phyloP scores from a whole-genome alignment of 53 echinoderm and acorn worm genomes.

The Paelopatides confundens region DNA sequence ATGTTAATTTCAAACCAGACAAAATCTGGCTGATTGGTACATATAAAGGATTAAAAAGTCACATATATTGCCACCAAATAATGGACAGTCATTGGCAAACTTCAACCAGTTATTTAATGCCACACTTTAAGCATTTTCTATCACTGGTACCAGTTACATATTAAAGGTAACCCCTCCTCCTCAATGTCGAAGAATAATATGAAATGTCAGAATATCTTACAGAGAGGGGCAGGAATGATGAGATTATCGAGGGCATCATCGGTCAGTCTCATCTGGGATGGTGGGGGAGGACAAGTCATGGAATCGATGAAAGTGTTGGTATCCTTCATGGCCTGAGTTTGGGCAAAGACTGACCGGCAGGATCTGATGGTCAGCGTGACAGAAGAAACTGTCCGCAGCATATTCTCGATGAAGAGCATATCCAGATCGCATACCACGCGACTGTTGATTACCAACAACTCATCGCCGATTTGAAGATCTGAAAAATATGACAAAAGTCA shows the following conservation, averaged over 20 bases:
- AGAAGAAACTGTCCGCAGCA: constrained; percentile 66
- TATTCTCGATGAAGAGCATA: constrained; percentile 95
- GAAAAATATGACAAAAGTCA: too few species aligned
- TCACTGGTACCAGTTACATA: too few species aligned
- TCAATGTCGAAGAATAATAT: too few species aligned
- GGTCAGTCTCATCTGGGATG: constrained; percentile 87
- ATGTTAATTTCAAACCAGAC: too few species aligned
- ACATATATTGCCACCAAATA: too few species aligned
- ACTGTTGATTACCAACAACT: constrained; percentile 90
- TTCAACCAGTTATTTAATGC: too few species aligned
- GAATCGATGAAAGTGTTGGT: constrained; percentile 94
- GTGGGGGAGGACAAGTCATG: constrained; percentile 95
- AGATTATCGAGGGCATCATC: constrained; percentile 90
- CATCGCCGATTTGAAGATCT: constrained; percentile 96
- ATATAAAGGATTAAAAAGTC: too few species aligned
- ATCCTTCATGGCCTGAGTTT: constrained; percentile 90
- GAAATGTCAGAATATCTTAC: too few species aligned
- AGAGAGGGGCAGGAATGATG: constrained; percentile 84
- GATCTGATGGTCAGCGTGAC: constrained; percentile 95
- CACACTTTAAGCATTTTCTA: too few species aligned
- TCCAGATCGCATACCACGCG: constrained; percentile 93
- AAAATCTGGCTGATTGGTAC: too few species aligned
- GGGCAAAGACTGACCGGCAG: constrained; percentile 87
- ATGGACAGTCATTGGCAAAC: too few species aligned
- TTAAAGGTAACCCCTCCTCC: too few species aligned